Evolutionary conservation across 2,797 vertebrate genomes (phyloP).

Genomic region (Gila robusta): DNA sequence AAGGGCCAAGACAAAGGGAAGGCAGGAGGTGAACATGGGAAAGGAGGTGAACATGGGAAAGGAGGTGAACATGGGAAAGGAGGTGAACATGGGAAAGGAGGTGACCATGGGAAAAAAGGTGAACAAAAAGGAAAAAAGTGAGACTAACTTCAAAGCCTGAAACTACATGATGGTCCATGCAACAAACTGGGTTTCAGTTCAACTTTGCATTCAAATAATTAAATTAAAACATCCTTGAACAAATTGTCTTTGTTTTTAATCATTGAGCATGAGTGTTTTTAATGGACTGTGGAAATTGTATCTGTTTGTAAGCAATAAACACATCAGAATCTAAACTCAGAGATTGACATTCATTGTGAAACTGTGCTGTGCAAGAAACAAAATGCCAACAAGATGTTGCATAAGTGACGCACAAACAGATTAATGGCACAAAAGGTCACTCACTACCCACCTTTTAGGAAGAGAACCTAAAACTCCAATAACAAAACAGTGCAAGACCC

Average conservation of each 20-base stretch:
- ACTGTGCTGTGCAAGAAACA: not conserved
- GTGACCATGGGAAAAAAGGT: not conserved
- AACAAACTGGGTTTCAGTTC: not conserved
- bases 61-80: not conserved
- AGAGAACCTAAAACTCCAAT: not conserved
- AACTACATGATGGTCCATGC: not conserved
- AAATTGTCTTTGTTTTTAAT: not conserved
- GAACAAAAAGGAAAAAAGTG: constrained; percentile 12
- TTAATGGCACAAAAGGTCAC: too few species aligned
- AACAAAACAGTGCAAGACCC: not conserved
- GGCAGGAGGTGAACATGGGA: not conserved
- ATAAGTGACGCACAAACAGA: not conserved
- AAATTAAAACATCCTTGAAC: not conserved
- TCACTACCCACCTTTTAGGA: not conserved
- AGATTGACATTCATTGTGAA: not conserved
- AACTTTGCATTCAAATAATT: not conserved
- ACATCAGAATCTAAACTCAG: not conserved
- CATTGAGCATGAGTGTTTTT: not conserved
- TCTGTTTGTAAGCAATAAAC: not conserved
- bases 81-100: not conserved
- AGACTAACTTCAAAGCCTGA: not conserved
- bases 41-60: not conserved
- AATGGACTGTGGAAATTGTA: too few species aligned
- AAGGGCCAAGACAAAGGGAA: not conserved
- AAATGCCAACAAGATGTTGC: not conserved